These are phyloP conservation scores for Dendrocopos noguchii DNA, from an alignment of 2,113 vertebrate genomes.

Conservation along the genomic window DNA sequence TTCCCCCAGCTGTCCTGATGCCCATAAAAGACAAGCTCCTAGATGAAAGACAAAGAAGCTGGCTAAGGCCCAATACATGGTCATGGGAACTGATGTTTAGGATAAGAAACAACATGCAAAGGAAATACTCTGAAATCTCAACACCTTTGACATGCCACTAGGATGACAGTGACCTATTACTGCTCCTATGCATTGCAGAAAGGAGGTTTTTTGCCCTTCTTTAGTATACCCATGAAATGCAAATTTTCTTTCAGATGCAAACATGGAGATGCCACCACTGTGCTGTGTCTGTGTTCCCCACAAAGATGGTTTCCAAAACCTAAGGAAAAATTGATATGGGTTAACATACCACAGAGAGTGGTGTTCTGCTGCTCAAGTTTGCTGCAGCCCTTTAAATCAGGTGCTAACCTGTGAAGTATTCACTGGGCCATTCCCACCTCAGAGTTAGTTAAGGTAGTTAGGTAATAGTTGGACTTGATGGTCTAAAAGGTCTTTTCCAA, in stretches of 20 bases:
- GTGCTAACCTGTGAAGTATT: background rate
- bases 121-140: background rate
- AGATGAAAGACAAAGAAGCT: conserved; percentile 33
- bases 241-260: background rate
- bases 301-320: background rate
- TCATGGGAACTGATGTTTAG: background rate
- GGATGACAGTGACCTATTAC: background rate
- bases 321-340: background rate
- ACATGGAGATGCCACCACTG: background rate
- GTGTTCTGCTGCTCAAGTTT: background rate
- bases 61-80: background rate
- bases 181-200: background rate
- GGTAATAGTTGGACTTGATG: too few relatives aligned
- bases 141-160: background rate
- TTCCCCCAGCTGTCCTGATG: background rate
- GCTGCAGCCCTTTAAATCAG: background rate
- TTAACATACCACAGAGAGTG: background rate
- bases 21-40: background rate
- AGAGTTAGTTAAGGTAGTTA: too few relatives aligned
- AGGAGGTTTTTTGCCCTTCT: accelerated
- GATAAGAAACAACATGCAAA: background rate
- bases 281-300: background rate
- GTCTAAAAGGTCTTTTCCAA: too few relatives aligned
- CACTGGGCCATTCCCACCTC: background rate
- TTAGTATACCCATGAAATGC: background rate